These are phyloP conservation scores for Polyergus mexicanus DNA, from an alignment of 1,140 invertebrate species.

Conservation along the genomic window DNA sequence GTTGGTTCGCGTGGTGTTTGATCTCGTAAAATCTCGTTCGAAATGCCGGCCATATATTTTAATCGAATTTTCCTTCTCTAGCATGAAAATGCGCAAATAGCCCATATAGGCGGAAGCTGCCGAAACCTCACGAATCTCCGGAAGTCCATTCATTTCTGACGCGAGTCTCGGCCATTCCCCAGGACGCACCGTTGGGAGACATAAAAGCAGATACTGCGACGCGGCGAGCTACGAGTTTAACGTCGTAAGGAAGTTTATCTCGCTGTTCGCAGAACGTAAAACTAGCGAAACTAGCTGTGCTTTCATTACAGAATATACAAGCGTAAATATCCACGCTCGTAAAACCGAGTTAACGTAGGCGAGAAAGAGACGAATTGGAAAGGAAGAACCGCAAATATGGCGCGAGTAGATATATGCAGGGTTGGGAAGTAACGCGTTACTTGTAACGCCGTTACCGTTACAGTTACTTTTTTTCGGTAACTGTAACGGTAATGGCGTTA, in stretches of 20 bases:
- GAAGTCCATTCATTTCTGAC: constrained; percentile 48
- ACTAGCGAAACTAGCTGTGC: constrained; percentile 23
- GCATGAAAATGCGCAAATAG: constrained; percentile 4
- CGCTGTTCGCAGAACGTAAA: constrained; percentile 40
- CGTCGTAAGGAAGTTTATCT: constrained; percentile 60
- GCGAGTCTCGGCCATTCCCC: constrained; percentile 28
- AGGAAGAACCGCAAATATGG: background rate
- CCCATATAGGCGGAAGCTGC: background rate
- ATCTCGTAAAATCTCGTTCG: constrained; percentile 7
- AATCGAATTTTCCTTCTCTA: constrained; percentile 36
- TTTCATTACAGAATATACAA: constrained; percentile 19
- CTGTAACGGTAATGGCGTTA: too few species aligned
- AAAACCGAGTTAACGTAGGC: background rate
- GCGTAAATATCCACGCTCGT: background rate
- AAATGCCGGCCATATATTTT: background rate
- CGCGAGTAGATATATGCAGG: too few species aligned
- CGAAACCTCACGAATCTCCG: constrained; percentile 32
- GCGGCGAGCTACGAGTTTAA: constrained; percentile 4
- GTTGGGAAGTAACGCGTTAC: too few species aligned
- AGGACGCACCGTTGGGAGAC: constrained; percentile 4
- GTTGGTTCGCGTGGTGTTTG: background rate
- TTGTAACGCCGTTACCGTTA: too few species aligned
- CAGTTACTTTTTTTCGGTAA: too few species aligned
- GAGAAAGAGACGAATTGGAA: background rate
- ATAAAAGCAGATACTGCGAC: constrained; percentile 39